These are phyloP conservation scores for Dysmachus trigonus DNA, from an alignment of 2,888 invertebrate species.

Conservation along the genomic window DNA sequence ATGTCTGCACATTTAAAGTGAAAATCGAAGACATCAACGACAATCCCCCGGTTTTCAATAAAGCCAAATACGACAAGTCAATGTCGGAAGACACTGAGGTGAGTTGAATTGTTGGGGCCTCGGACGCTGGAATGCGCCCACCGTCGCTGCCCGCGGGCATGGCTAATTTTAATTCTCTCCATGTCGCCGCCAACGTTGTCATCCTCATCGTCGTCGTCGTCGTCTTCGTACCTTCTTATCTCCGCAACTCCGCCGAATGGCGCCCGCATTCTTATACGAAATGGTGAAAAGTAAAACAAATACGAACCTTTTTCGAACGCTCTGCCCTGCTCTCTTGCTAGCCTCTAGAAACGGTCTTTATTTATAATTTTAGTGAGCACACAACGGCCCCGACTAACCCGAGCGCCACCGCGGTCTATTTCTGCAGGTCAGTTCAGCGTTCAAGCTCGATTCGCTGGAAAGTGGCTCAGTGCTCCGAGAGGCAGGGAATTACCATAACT, in stretches of 20 bases:
- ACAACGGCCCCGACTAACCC: background rate
- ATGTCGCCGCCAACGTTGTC: background rate
- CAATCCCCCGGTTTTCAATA: constrained; percentile 69
- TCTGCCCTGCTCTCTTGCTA: background rate
- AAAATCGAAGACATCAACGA: constrained; percentile 93
- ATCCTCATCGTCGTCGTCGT: background rate
- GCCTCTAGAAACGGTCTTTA: background rate
- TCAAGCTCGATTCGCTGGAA: background rate
- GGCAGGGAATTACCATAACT: background rate
- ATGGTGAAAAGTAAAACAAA: constrained; percentile 6
- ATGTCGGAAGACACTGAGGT: constrained; percentile 82
- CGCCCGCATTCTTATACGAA: background rate
- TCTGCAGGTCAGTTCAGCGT: background rate
- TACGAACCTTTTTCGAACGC: background rate
- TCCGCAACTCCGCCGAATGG: background rate
- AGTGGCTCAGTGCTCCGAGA: background rate
- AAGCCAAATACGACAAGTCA: constrained; percentile 74
- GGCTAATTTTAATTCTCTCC: constrained; percentile 13
- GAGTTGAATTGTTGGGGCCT: constrained; percentile 54
- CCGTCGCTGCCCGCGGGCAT: no score
- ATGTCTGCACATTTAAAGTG: constrained; percentile 93
- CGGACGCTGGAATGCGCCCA: background rate
- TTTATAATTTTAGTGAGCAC: background rate
- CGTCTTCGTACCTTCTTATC: background rate
- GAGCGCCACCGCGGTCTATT: background rate